Percentiles rank a stretch among this genome's conserved stretches.
Conservation (phyloP, 2,113 vertebrate species). For the Thamnophis sirtalis region DNA sequence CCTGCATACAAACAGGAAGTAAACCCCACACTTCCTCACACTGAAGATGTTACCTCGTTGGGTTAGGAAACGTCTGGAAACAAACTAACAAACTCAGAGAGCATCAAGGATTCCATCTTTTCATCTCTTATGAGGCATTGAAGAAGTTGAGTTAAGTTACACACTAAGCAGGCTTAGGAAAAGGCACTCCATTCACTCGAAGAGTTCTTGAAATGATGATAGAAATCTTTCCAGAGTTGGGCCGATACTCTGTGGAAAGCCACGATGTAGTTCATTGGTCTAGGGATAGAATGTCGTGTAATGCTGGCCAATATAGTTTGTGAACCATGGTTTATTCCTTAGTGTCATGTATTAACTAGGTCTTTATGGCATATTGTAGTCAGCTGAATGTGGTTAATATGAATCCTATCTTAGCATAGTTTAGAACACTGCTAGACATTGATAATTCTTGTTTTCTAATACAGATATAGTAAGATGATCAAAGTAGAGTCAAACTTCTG, state of each 20-base stretch:
- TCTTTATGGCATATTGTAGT: neutral
- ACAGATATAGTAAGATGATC: neutral
- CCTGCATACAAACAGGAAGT: neutral
- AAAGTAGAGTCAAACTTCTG: neutral
- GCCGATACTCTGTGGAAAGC: neutral
- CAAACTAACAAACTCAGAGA: neutral
- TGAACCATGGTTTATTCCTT: neutral
- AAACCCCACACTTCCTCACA: neutral
- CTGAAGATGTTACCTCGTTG: neutral
- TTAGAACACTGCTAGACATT: neutral
- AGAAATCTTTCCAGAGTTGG: neutral
- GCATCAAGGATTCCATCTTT: neutral
- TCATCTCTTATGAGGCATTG: neutral
- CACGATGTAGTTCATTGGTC: neutral
- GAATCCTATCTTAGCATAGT: neutral
- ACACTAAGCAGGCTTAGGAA: neutral
- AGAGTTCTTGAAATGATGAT: neutral
- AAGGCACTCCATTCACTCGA: neutral
- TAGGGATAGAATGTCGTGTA: neutral
- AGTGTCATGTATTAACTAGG: neutral
- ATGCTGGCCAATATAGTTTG: neutral
- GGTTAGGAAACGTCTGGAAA: neutral
- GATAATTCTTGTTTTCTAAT: neutral
- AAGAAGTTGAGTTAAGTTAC: neutral
- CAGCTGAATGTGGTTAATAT: neutral